Percentiles rank a stretch among this genome's conserved stretches.
Conservation (phyloP, 2,888 invertebrate genomes). For the Idaea straminata region DNA sequence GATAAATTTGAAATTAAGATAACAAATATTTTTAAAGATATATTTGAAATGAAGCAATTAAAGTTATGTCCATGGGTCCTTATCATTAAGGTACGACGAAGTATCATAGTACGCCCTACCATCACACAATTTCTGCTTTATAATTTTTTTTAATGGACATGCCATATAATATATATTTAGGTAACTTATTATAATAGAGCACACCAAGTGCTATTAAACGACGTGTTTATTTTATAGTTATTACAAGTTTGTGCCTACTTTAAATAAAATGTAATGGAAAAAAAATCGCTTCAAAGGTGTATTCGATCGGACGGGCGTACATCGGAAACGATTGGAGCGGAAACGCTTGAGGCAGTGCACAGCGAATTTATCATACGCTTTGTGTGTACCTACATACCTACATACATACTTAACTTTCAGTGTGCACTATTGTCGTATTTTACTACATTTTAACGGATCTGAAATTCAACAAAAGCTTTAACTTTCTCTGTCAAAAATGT, state of each 20-base stretch:
- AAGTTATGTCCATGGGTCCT: too few species aligned
- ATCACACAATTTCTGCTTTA: too few species aligned
- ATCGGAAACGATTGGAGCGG: constrained; percentile 69
- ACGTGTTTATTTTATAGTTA: too few species aligned
- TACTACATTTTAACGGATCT: constrained; percentile 7
- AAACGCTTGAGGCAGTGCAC: constrained; percentile 65
- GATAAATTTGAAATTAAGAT: too few species aligned
- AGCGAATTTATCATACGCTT: constrained; percentile 65
- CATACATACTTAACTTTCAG: constrained; percentile 49
- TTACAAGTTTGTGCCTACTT: neutral
- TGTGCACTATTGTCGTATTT: constrained; percentile 9
- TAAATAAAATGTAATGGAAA: constrained; percentile 48
- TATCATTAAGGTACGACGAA: too few species aligned
- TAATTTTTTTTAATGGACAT: too few species aligned
- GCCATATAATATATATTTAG: too few species aligned
- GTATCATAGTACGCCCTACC: too few species aligned
- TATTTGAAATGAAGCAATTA: too few species aligned
- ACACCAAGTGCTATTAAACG: too few species aligned
- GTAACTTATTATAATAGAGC: too few species aligned
- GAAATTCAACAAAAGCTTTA: constrained; percentile 11
- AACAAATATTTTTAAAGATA: too few species aligned
- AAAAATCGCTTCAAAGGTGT: constrained; percentile 60
- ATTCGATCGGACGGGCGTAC: constrained; percentile 60
- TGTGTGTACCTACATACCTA: constrained; percentile 33
- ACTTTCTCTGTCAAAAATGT: constrained; percentile 17